Evolutionary conservation across 2,113 vertebrate genomes (phyloP).

Genomic region (Poeciliopsis occidentalis): DNA sequence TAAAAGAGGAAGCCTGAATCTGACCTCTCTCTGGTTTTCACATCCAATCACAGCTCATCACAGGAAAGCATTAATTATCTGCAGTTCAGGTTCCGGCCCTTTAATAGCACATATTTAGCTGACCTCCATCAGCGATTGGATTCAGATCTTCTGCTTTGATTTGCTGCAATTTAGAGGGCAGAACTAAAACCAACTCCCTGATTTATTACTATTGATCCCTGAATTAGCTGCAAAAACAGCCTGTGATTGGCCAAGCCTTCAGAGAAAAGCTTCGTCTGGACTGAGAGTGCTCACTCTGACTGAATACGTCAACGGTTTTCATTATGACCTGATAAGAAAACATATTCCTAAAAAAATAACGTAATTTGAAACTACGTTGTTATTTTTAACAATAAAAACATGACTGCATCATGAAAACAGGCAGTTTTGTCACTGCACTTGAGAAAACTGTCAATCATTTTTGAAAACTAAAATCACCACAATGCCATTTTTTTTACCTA

Average conservation of each 20-base stretch:
- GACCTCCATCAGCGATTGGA: not conserved
- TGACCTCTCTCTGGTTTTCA: not conserved
- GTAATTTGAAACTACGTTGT: no score
- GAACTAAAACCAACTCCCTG: not conserved
- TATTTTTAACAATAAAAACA: no score
- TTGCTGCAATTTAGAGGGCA: not conserved
- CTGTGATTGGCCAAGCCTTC: conserved; percentile 33
- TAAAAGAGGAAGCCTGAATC: no score
- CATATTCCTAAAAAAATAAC: no score
- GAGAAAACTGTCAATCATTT: no score
- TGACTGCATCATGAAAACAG: no score
- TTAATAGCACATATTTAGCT: not conserved
- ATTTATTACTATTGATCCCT: conserved; percentile 65
- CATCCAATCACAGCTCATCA: conserved; percentile 1
- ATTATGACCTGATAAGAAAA: not conserved
- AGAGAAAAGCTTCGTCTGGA: not conserved
- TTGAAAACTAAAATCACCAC: no score
- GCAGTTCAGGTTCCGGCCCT: not conserved
- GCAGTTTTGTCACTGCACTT: no score
- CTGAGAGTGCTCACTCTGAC: not conserved
- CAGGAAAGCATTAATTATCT: conserved; percentile 11
- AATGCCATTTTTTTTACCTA: no score
- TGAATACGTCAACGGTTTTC: conserved; percentile 34
- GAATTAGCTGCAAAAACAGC: conserved; percentile 62
- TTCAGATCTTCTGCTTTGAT: not conserved